Evolutionary conservation across 2,797 vertebrate species (phyloP), one percentile per base, ranked within the genome.

Genomic region (Nannoperca australis): DNA sequence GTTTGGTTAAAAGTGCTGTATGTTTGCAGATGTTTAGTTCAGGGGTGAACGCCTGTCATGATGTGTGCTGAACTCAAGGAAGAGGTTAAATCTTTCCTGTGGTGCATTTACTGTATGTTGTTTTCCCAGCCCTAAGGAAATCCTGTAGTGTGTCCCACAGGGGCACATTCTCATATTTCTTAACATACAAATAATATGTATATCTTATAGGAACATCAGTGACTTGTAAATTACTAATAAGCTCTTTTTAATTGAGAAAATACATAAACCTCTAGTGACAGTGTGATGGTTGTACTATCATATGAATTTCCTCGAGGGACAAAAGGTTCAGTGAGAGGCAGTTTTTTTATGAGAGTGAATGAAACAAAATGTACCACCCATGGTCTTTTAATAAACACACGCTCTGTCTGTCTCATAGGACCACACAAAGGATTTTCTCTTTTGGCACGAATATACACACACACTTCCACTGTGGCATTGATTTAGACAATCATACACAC

Each of bases 11-110:
- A 64, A 65, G 84, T 13, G 45, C 65, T 67, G 50, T 75, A 67
- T 85, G 87, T 89, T 88, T 89, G 81, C 85, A 90, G 82, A 90
- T 87, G 88, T 90, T 86, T 75, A 69, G 64, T 84, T 79, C 0
- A 70, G 76, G 83, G 80, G 56, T 67, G 83, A 85, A 84, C 50
- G 77, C 80, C 77, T 88, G 85, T 82, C 60, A 40, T 75, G 85
- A 79, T 79, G 79, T 79, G 64, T 70, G 76, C n/a, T 89, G 81
- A 90, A 90, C 82, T 83, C 59, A 60, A 73, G 79, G 76, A 59
- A 53, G 60, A 85, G 79, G 75, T 87, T 82, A 51, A 70, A 68
- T 64, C 54, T 64, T 83, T 65, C 61, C 58, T 77, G 8, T n/a
- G 58, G 49, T 32, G 3, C 32, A 40, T 70, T 59, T 74, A 51